These are phyloP conservation scores for Argyrosomus japonicus DNA, from an alignment of 2,113 vertebrate species.

Conservation along the genomic window DNA sequence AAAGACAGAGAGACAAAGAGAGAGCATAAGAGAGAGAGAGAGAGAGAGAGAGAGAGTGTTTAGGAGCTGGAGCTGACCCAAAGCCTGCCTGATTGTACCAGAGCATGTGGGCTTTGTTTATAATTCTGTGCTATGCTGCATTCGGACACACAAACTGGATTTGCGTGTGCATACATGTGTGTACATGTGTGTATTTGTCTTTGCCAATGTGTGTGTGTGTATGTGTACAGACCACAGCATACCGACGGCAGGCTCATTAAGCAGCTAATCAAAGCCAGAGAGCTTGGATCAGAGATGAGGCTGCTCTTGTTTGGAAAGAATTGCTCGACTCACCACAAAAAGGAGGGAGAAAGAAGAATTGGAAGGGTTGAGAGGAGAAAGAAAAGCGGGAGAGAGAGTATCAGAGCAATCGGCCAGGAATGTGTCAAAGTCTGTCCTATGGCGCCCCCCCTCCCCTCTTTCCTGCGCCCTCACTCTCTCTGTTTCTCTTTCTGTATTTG, in stretches of 20 bases:
- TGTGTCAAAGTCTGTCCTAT: slow-evolving; percentile 82
- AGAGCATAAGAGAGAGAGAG: slow-evolving; percentile 27
- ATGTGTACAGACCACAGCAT: slow-evolving; percentile 75
- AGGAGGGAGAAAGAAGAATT: slow-evolving; percentile 70
- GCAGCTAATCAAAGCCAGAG: slow-evolving; percentile 85
- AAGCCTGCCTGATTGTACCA: slow-evolving; percentile 69
- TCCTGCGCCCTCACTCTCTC: slow-evolving; percentile 54
- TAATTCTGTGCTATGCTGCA: slow-evolving; percentile 68
- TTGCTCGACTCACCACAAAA: slow-evolving; percentile 82
- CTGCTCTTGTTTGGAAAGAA: slow-evolving; percentile 85
- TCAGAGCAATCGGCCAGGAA: slow-evolving; percentile 80
- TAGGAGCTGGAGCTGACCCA: slow-evolving; percentile 59
- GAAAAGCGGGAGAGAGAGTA: slow-evolving; percentile 63
- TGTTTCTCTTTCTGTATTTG: slow-evolving; percentile 72
- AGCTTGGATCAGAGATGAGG: slow-evolving; percentile 81
- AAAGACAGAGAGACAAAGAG: slow-evolving; percentile 50
- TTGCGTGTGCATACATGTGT: slow-evolving; percentile 28
- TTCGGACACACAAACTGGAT: slow-evolving; percentile 54
- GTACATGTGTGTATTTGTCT: slow-evolving; percentile 19
- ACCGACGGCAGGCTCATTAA: slow-evolving; percentile 84
- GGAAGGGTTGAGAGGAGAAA: slow-evolving; percentile 66
- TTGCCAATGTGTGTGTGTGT: slow-evolving; percentile 19
- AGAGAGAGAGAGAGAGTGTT: slow-evolving; percentile 45
- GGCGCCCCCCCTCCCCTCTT: slow-evolving; percentile 61
- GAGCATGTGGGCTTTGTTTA: slow-evolving; percentile 80